Conservation (phyloP, 2,888 invertebrate genomes). For the Eupsilia transversa region DNA sequence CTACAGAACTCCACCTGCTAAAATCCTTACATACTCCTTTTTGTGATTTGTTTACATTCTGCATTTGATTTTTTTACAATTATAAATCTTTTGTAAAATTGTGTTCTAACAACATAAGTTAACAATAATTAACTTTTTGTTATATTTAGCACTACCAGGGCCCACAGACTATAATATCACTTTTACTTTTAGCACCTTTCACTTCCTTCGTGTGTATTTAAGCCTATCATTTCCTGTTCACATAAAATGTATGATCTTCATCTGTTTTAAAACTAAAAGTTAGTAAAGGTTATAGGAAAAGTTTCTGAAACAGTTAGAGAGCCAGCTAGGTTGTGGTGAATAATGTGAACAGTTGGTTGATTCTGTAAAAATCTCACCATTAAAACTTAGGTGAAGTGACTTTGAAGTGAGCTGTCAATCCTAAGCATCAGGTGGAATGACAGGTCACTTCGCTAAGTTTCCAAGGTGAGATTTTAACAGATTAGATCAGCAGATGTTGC, state of each 20-base stretch:
- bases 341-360: too few relatives aligned
- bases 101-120: not conserved
- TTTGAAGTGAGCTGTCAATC: too few relatives aligned
- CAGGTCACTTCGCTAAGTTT: too few relatives aligned
- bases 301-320: not conserved
- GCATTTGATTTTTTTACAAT: not conserved
- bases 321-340: too few relatives aligned
- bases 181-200: slow-evolving; percentile 65
- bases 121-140: not conserved
- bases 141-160: not conserved
- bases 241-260: not conserved
- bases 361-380: too few relatives aligned
- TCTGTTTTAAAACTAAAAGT: not conserved
- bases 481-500: too few relatives aligned
- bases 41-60: not conserved
- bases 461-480: too few relatives aligned
- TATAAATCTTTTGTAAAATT: not conserved
- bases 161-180: slow-evolving; percentile 17
- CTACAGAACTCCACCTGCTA: not conserved
- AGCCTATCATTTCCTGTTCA: not conserved
- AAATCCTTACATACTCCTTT: not conserved
- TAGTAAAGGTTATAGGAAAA: not conserved
- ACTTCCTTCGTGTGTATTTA: slow-evolving; percentile 30
- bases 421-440: too few relatives aligned
- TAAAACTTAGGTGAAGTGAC: too few relatives aligned